Conservation (phyloP, 2,113 vertebrate species). For the Cyanoderma ruficeps region DNA sequence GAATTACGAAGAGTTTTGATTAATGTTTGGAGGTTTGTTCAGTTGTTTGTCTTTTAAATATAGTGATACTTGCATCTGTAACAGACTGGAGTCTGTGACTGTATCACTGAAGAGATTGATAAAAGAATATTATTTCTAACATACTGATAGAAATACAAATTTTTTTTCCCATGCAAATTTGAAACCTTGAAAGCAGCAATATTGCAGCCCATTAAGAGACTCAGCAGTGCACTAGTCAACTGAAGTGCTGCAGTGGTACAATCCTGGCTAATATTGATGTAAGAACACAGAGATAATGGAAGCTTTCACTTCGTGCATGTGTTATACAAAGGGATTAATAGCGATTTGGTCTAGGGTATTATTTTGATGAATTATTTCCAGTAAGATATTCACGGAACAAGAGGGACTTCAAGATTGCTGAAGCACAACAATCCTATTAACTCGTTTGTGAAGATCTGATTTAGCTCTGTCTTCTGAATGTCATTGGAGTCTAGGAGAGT, state of each 20-base stretch:
- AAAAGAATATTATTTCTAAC: not conserved
- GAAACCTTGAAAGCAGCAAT: not conserved
- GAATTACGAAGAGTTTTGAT: not conserved
- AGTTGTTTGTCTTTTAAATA: not conserved
- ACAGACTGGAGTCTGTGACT: not conserved
- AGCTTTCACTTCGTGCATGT: not conserved
- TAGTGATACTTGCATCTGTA: not conserved
- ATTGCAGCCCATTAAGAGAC: not conserved
- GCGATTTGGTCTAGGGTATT: not conserved
- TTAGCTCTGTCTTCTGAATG: not conserved
- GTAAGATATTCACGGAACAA: not conserved
- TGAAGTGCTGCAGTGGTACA: not conserved
- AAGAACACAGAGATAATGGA: not conserved
- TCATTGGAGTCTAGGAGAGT: not conserved
- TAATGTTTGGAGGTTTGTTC: not conserved
- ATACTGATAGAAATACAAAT: not conserved
- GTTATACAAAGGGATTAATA: not conserved
- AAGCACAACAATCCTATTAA: not conserved
- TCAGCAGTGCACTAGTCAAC: not conserved
- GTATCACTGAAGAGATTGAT: not conserved
- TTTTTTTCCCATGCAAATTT: not conserved
- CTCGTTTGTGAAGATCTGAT: not conserved
- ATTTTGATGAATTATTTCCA: constrained; percentile 4
- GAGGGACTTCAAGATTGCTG: not conserved
- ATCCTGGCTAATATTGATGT: not conserved